Conservation (phyloP, 2,888 invertebrate species). For the Perizoma flavofasciatum region DNA sequence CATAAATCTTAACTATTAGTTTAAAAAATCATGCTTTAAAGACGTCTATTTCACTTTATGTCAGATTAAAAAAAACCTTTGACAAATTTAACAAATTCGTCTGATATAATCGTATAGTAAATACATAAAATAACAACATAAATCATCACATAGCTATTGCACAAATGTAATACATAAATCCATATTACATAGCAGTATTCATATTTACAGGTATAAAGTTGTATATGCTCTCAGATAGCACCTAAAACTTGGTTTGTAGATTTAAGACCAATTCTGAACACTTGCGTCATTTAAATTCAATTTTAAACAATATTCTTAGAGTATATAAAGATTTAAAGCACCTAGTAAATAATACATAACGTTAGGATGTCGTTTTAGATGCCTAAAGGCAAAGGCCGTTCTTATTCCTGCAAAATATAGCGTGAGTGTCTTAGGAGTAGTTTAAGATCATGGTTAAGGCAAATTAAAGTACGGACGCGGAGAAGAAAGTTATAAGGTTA, state of each 20-base stretch:
- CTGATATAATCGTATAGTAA: background rate
- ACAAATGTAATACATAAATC: constrained; percentile 26
- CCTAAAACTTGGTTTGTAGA: constrained; percentile 64
- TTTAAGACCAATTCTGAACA: constrained; percentile 79
- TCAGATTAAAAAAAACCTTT: background rate
- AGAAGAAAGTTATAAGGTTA: no score
- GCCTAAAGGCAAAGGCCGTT: background rate
- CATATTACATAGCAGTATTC: constrained; percentile 15
- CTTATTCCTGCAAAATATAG: background rate
- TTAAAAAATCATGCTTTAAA: background rate
- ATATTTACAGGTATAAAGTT: constrained; percentile 36
- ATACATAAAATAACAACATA: background rate
- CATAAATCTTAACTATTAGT: constrained; percentile 1
- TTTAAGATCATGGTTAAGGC: no score
- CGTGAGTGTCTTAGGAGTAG: background rate
- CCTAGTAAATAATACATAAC: constrained; percentile 24
- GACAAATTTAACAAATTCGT: no score
- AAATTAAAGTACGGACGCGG: no score
- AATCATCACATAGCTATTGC: constrained; percentile 20
- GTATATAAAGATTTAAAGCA: constrained; percentile 36
- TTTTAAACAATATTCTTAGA: constrained; percentile 32
- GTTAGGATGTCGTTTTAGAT: constrained; percentile 9
- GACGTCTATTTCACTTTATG: background rate
- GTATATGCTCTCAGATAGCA: constrained; percentile 66
- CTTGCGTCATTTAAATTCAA: constrained; percentile 60